These are phyloP conservation scores for Spatula clypeata DNA, from an alignment of 2,797 vertebrate species.

Conservation along the genomic window DNA sequence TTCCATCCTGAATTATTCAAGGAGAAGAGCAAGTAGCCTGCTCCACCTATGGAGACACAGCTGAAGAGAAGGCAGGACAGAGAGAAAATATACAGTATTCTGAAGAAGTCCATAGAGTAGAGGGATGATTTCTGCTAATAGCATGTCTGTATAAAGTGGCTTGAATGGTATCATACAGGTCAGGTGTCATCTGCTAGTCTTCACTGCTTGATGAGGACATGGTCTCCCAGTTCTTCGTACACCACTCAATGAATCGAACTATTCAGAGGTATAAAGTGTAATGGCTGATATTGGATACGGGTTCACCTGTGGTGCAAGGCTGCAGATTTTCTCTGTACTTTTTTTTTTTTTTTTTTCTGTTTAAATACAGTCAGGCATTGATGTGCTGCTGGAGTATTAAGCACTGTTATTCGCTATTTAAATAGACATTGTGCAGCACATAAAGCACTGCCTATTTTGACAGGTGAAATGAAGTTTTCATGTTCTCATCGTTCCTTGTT, in stretches of 20 bases:
- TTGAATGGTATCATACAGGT: neutral
- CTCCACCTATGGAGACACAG: neutral
- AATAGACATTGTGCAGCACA: neutral
- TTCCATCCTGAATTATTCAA: neutral
- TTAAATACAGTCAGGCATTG: neutral
- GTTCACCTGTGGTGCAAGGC: neutral
- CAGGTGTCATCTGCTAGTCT: neutral
- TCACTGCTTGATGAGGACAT: neutral
- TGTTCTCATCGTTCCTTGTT: neutral
- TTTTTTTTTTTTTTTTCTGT: neutral
- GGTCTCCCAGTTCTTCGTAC: neutral
- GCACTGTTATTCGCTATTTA: neutral
- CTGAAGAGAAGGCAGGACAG: neutral
- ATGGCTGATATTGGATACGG: neutral
- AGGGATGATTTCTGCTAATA: neutral
- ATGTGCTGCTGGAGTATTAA: neutral
- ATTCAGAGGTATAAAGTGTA: neutral
- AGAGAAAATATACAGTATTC: neutral
- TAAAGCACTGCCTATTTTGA: neutral
- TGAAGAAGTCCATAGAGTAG: neutral
- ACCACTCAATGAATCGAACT: neutral
- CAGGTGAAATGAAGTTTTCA: neutral
- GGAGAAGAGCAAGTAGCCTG: neutral
- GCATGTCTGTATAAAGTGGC: accelerated
- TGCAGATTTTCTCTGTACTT: neutral